phyloP scores from a whole-genome alignment of 2,888 invertebrate genomes.

The Saturnia japonica region DNA sequence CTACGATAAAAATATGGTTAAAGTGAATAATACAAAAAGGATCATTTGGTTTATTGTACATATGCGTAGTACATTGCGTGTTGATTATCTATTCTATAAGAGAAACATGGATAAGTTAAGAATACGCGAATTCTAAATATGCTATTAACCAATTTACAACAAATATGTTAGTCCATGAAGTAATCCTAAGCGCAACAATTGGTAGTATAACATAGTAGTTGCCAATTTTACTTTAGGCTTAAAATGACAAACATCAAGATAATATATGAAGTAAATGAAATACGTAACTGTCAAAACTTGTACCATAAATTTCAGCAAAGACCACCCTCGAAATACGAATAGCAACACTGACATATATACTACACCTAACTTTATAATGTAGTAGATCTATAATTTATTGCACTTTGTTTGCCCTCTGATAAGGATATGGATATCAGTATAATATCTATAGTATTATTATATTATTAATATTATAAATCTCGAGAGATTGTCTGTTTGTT shows the following conservation, averaged over 20 bases:
- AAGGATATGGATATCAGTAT: background rate
- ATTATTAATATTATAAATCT: no score
- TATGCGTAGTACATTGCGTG: background rate
- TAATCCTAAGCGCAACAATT: background rate
- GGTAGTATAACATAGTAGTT: background rate
- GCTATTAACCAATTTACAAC: background rate
- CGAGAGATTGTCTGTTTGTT: no score
- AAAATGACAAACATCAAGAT: background rate
- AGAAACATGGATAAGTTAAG: background rate
- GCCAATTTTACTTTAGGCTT: background rate
- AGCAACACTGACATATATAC: background rate
- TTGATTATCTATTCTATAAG: background rate
- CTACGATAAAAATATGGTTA: background rate
- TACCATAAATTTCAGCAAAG: slow-evolving; percentile 1
- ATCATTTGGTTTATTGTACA: background rate
- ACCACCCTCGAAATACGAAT: background rate
- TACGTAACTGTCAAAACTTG: slow-evolving; percentile 13
- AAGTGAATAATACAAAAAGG: background rate
- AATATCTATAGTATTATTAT: background rate
- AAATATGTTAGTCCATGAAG: background rate
- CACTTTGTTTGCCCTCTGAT: background rate
- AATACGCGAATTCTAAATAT: background rate
- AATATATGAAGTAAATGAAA: background rate
- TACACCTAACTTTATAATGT: background rate
- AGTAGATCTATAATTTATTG: background rate